phyloP scores from a whole-genome alignment of 2,797 vertebrate species.

The Eremophila alpestris region DNA sequence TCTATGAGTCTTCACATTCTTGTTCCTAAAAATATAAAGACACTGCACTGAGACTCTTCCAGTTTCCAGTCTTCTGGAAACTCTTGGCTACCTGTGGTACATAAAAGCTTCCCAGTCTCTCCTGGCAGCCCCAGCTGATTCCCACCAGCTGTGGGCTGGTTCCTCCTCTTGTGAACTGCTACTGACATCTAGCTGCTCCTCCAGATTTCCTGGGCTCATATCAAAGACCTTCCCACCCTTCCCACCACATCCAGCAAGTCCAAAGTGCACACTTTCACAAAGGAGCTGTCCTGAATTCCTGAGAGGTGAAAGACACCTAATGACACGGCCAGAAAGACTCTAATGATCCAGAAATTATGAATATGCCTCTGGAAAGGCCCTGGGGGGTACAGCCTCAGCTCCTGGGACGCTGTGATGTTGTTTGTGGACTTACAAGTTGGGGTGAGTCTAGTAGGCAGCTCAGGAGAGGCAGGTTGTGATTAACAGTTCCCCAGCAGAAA shows the following conservation, averaged over 20 bases:
- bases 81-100: rapidly evolving
- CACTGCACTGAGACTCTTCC: background rate
- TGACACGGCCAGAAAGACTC: background rate
- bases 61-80: background rate
- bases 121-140: background rate
- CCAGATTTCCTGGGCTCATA: background rate
- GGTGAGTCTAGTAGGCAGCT: conserved; percentile 12
- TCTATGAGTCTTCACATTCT: background rate
- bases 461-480: conserved; percentile 17
- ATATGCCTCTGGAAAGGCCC: background rate
- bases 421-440: conserved; percentile 20
- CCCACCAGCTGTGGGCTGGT: background rate
- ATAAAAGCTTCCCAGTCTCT: background rate
- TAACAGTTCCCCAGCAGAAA: conserved; percentile 14
- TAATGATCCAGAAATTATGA: background rate
- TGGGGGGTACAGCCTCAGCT: background rate
- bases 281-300: conserved; percentile 52
- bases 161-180: background rate
- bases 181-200: conserved; percentile 45
- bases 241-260: background rate
- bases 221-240: background rate
- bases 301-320: conserved; percentile 47
- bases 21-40: background rate
- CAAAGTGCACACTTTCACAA: background rate
- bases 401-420: background rate